A percentile compares a stretch with the other conserved stretches of the same genome.
phyloP scores from a whole-genome alignment of 2,888 invertebrate genomes.

The Eilema sororculum region DNA sequence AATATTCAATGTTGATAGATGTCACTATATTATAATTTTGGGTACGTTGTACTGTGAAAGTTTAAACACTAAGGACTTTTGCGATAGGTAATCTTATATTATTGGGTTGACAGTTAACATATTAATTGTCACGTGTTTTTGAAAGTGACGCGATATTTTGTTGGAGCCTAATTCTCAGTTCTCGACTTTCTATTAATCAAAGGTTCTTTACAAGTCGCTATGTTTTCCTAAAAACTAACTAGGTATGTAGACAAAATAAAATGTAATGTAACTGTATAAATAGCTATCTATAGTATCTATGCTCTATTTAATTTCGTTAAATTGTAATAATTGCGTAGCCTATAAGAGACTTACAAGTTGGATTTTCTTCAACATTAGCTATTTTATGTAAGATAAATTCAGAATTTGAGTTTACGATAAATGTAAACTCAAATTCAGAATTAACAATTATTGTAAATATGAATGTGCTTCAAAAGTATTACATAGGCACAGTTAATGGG shows the following conservation, averaged over 20 bases:
- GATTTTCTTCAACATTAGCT: conserved; percentile 6
- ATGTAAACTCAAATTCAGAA: too few species aligned
- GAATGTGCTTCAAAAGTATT: conserved; percentile 50
- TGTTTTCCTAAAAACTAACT: not conserved
- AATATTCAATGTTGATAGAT: not conserved
- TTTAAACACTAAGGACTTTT: conserved; percentile 1
- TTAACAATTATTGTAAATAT: conserved; percentile 42
- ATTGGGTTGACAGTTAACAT: conserved; percentile 1
- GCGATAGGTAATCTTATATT: conserved; percentile 22
- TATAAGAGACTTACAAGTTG: conserved; percentile 8
- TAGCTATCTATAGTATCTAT: not conserved
- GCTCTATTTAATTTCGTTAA: not conserved
- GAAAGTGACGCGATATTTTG: not conserved
- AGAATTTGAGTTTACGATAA: conserved; percentile 16
- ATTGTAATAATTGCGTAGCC: not conserved
- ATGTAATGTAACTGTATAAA: conserved; percentile 11
- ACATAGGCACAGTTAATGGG: conserved; percentile 43
- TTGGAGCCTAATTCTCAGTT: not conserved
- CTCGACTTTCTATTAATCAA: not conserved
- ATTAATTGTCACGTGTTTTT: not conserved
- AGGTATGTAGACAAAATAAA: not conserved
- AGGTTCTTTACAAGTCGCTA: not conserved
- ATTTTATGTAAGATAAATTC: conserved; percentile 19
- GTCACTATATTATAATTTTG: not conserved
- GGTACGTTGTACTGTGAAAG: not conserved